Base-by-base conservation (phyloP, 1,140 invertebrate species). In the Idris sp. region DNA sequence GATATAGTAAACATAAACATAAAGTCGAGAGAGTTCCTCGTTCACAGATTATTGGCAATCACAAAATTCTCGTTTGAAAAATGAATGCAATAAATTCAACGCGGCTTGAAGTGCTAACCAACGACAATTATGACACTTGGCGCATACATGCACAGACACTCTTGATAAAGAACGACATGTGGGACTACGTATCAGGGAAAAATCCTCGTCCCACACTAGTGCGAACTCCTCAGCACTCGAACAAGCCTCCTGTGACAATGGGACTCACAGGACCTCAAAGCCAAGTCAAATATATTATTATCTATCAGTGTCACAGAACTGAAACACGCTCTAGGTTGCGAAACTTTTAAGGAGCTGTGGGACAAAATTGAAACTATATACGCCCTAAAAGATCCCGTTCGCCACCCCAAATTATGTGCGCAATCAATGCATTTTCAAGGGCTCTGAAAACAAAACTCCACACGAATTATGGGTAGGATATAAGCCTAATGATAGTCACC, bases 371-470 rank as follows among this genome's bases (percentile, higher is more conserved):
- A 35, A 35, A 15, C 33, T 5, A 14, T 35, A 7, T 35, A 35
- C 33, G 33, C 11, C 10, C 16, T 14, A 14, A 35, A 35, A 35
- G 33, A 14, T 9, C 33, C 33, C 33, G 33, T 14, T 35, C 33
- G 61, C 73, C 31, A 87, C 83, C 4, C 81, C 82, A 0, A 74
- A 72, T 4, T 81, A 84, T 44, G 25, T 82, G 6, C 19, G 51
- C 44, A 79, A 79, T 16, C 31, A 54, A 16, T 62, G 51, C 5
- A 51, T 56, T 5, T 40, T 56, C 8, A 49, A 48, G 2, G 18
- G n/a, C 7, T 8, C 65, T 11, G 35, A 25, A 2, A 33, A 40
- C 16, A 35, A 19, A 11, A 61, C 46, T 2, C 67, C 56, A 2
- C 61, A 43, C 30, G 46, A 61, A 13, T 10, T 5, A 18, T 62